Base-by-base conservation (phyloP, 2,113 vertebrate genomes). In the Martes martes region DNA sequence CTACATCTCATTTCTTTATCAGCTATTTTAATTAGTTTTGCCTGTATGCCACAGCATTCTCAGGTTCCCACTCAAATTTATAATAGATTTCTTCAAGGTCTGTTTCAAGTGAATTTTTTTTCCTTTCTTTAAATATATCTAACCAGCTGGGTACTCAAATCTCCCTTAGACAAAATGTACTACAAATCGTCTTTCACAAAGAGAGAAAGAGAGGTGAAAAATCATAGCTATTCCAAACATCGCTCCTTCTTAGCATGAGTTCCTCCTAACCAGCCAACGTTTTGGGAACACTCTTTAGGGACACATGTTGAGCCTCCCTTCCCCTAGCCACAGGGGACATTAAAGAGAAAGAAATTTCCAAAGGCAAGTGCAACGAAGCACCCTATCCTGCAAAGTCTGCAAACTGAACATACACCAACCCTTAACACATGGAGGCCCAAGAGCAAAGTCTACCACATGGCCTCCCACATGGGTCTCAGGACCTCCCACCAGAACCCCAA, bases 11-110 rank as follows among this genome's bases (percentile, higher is more conserved):
- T 91, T 96, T 94, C 95, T 96, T 96, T 97, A 96, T 94, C 52
- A 85, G 83, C 91, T 97, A 81, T 95, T 96, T 92, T 96, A 94
- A 97, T 97, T 98, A 98, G 96, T 96, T 97, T 96, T 96, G 61
- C 81, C 33, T 96, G 45, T 83, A 96, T 97, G 71, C 73, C 71
- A 97, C 50, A 93, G 89, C 85, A 79, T 92, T 96, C 92, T 95
- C 93, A 95, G 52, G 78, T 97, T 97, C 84, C 95, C 96, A 96
- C 59, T 97, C 94, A 96, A 97, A 97, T 95, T 95, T 80, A 95
- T 93, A 92, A 97, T 81, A 81, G 61, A 97, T 89, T 98, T 97
- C 83, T 93, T 95, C 90, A 92, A 93, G 91, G 90, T 87, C 59
- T 97, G 69, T 93, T 96, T 96, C 93, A 97, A 94, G 71, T 87